Evolutionary conservation across 2,797 vertebrate species (phyloP), one percentile per base, ranked within the genome.

Genomic region (Chiloscyllium punctatum): DNA sequence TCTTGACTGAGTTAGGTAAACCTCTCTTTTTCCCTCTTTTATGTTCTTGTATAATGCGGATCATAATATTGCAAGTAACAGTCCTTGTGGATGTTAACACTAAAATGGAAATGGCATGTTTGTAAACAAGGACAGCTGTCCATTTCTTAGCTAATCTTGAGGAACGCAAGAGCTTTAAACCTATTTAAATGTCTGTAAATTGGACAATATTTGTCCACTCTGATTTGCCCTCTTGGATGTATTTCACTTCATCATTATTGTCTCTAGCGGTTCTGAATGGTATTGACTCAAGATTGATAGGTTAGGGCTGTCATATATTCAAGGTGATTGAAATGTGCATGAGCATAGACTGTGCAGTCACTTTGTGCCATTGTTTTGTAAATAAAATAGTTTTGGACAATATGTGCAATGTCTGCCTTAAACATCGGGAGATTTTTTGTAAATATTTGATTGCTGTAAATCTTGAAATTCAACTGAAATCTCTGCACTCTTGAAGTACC

Each of bases 361-460:
- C 98, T 98, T 98, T 98, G 98, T 99, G 99, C 98, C 98, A 99
- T 99, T 99, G 66, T 98, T 91, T 98, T 99, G 99, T 99, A 99
- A 99, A 99, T 99, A 99, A 97, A 99, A 97, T 99, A 98, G 98
- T 99, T 99, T 99, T 99, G 98, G 99, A 99, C 99, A 99, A 98
- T 97, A 97, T 98, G 98, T 98, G 97, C 97, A 33, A 15, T 77
- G 9, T 97, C 97, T 96, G 96, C 97, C 96, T 97, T 96, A 30
- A 48, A 37, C 71, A 16, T 13, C 68, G 79, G 79, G 62, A 18
- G 25, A n/a, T 37, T 92, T 3, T 68, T 37, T 92, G 66, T 37
- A 92, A 42, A 66, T 66, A 68, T 33, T 68, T 69, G 42, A 25
- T 84, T 27, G 6, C 66, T 92, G 25, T 27, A 42, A 25, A 92